Conservation (phyloP, 1,140 invertebrate species). For the Drosophila ironensis region DNA sequence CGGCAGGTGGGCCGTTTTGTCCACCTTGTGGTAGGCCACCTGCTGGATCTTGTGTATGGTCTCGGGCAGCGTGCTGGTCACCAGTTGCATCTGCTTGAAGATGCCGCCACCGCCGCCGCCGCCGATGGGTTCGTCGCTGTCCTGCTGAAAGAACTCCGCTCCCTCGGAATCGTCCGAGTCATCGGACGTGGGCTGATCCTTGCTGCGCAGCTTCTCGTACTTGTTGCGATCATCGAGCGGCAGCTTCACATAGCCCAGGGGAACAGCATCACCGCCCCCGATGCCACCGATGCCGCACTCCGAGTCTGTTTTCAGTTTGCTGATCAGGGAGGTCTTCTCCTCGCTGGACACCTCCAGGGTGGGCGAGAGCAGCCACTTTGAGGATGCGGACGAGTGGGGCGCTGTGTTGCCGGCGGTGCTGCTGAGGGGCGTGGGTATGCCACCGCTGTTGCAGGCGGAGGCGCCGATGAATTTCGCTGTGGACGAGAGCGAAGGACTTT, state of each 20-base stretch:
- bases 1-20: conserved; percentile 78
- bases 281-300: conserved; percentile 33
- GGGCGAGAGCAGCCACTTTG: conserved; percentile 79
- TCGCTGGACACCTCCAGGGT: conserved; percentile 75
- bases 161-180: conserved; percentile 82
- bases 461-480: conserved; percentile 78
- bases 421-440: conserved; percentile 22
- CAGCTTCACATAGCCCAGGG: conserved; percentile 85
- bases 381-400: conserved; percentile 64
- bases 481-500: conserved; percentile 81
- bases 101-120: conserved; percentile 37
- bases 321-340: conserved; percentile 78
- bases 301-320: conserved; percentile 69
- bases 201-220: conserved; percentile 88
- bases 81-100: conserved; percentile 83
- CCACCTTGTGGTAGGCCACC: conserved; percentile 82
- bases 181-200: conserved; percentile 85
- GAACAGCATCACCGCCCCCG: conserved; percentile 2
- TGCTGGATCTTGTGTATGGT: conserved; percentile 82
- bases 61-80: conserved; percentile 83
- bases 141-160: conserved; percentile 65
- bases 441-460: conserved; percentile 34
- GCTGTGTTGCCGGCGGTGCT: conserved; percentile 31
- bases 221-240: conserved; percentile 90
- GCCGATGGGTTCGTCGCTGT: conserved; percentile 57